Evolutionary conservation across 2,113 vertebrate species (phyloP).

Genomic region (Oxygymnocypris stewartii): DNA sequence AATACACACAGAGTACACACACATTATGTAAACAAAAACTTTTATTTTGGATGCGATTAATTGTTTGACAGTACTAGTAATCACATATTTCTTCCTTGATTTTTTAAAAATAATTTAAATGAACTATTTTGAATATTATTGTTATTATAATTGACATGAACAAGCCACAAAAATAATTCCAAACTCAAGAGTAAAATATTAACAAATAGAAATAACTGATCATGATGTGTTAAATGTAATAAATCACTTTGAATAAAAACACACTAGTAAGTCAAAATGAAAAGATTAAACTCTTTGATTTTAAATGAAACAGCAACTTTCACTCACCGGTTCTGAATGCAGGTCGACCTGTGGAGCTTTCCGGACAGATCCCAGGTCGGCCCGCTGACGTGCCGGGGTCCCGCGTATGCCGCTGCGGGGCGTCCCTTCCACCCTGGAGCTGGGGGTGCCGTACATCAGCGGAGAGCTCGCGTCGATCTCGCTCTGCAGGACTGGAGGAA

Average conservation of each 20-base stretch:
- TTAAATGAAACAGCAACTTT: background rate
- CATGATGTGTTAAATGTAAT: background rate
- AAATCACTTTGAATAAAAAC: background rate
- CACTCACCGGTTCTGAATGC: conserved; percentile 84
- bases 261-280: background rate
- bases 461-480: conserved; percentile 95
- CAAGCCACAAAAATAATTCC: background rate
- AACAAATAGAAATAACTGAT: background rate
- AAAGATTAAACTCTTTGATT: background rate
- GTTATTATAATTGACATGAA: background rate
- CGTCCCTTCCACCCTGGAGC: conserved; percentile 89
- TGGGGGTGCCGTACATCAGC: conserved; percentile 93
- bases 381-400: conserved; percentile 88
- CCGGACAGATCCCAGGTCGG: conserved; percentile 88
- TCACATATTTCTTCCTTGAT: background rate
- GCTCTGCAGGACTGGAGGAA: conserved; percentile 76
- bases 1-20: too few species aligned
- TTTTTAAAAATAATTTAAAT: background rate
- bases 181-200: background rate
- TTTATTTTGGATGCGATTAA: too few species aligned
- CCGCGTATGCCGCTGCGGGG: conserved; percentile 86
- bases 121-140: background rate
- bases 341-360: conserved; percentile 92
- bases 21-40: too few species aligned
- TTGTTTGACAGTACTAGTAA: too few species aligned